Percentiles rank a stretch among this genome's conserved stretches.
These are phyloP conservation scores for Craterocephalus amniculus DNA, from an alignment of 2,797 vertebrate genomes.

Conservation along the genomic window DNA sequence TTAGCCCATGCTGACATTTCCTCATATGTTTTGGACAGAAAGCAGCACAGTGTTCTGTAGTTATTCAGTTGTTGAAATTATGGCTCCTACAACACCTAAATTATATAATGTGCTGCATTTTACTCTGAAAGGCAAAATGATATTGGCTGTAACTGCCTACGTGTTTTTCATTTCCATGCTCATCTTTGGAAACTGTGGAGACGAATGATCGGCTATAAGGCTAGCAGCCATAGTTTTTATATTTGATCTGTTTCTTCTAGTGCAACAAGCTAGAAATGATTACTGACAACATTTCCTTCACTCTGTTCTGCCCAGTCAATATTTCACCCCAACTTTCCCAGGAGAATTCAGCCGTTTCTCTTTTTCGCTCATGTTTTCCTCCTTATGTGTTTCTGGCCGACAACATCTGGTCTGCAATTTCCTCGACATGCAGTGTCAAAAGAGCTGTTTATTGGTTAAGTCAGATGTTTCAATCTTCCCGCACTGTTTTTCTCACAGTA, in stretches of 20 bases:
- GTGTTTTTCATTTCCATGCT: conserved; percentile 39
- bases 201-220: conserved; percentile 18
- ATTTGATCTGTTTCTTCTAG: background rate
- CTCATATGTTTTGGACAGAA: conserved; percentile 47
- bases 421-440: conserved; percentile 53
- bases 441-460: conserved; percentile 62
- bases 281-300: background rate
- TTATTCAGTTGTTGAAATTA: conserved; percentile 17
- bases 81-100: conserved; percentile 11
- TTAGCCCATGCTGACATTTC: conserved; percentile 39
- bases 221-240: conserved; percentile 11
- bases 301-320: background rate
- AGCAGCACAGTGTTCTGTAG: conserved; percentile 15
- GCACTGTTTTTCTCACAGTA: conserved; percentile 63
- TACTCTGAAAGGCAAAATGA: conserved; percentile 34
- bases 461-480: conserved; percentile 58
- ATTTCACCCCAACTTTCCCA: background rate
- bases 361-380: background rate
- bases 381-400: conserved; percentile 50
- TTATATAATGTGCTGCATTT: conserved; percentile 9
- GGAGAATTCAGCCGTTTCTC: background rate
- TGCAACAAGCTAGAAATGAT: background rate
- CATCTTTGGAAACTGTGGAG: conserved; percentile 40
- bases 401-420: conserved; percentile 59
- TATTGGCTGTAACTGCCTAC: conserved; percentile 25